Conservation (phyloP, 2,113 vertebrate species). For the Ciconia boyciana region DNA sequence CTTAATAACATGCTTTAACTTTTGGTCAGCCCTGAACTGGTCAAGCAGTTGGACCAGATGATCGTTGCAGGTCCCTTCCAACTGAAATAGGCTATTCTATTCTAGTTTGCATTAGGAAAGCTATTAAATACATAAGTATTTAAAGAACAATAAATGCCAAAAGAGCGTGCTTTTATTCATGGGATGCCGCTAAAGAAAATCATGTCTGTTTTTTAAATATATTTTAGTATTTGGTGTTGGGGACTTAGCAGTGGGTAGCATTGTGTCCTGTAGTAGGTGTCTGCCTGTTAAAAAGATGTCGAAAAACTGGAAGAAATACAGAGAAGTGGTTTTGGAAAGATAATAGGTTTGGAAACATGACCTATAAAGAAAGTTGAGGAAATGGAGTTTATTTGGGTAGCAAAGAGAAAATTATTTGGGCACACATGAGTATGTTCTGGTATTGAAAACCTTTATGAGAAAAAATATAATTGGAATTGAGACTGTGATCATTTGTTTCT, state of each 20-base stretch:
- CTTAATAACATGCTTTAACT: not conserved
- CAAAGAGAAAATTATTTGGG: not conserved
- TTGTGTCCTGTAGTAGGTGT: not conserved
- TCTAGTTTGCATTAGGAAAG: not conserved
- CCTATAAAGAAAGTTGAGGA: not conserved
- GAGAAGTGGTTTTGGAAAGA: not conserved
- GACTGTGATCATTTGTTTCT: not conserved
- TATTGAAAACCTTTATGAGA: not conserved
- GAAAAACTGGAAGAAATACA: not conserved
- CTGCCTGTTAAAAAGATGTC: not conserved
- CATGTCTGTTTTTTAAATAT: fast-evolving
- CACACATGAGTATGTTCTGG: not conserved
- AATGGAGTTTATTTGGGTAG: not conserved
- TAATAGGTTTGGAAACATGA: not conserved
- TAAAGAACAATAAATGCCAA: not conserved
- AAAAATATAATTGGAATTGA: not conserved
- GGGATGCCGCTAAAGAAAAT: not conserved
- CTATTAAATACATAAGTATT: not conserved
- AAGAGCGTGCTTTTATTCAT: not conserved
- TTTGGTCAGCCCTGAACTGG: not conserved
- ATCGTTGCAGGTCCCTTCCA: not conserved
- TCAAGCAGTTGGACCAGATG: not conserved
- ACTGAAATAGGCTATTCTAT: not conserved
- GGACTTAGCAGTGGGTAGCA: not conserved
- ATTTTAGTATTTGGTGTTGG: not conserved